Conservation (phyloP, 1,140 invertebrate species). For the Batillaria attramentaria region DNA sequence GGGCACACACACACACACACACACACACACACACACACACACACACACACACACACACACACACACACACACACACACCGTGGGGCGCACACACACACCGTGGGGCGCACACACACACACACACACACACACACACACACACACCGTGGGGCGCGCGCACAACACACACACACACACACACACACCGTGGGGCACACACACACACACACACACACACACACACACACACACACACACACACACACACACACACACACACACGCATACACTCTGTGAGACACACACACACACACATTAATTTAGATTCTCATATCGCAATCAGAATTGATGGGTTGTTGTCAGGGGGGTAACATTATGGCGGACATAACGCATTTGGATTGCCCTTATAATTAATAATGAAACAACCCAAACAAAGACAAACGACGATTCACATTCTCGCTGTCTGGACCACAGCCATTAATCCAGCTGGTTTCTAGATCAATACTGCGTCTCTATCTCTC, state of each 20-base stretch:
- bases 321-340: no score
- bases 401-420: no score
- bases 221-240: not conserved
- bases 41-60: constrained; percentile 5
- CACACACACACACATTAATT: constrained; percentile 1
- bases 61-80: constrained; percentile 12
- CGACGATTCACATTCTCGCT: no score
- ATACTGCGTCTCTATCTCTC: not conserved
- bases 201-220: not conserved
- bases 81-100: constrained; percentile 4
- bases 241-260: not conserved
- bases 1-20: not conserved
- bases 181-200: not conserved
- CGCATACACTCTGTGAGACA: not conserved
- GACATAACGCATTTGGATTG: no score
- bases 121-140: constrained; percentile 2
- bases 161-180: constrained; percentile 2
- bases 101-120: constrained; percentile 9
- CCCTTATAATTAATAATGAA: no score
- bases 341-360: no score
- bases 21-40: constrained; percentile 12
- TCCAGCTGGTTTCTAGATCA: no score
- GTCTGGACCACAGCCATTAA: no score
- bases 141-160: not conserved
- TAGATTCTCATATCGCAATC: no score